These are phyloP conservation scores for Piscicola geometra DNA, from an alignment of 2,888 invertebrate genomes.

Conservation along the genomic window DNA sequence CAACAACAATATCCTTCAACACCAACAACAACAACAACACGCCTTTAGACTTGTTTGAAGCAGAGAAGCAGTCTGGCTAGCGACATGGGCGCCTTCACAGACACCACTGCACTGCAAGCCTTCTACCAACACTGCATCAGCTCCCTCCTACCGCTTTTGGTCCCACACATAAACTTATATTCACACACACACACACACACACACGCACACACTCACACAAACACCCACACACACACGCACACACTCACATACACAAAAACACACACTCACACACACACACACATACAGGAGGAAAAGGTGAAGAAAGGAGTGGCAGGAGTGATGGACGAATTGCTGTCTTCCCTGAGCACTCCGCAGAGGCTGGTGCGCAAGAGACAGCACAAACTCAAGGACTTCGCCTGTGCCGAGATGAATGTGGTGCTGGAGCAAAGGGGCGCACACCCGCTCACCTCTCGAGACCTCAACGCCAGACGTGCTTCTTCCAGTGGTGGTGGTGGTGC, in stretches of 20 bases:
- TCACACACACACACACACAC: constrained; percentile 17
- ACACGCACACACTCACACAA: constrained; percentile 13
- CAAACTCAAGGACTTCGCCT: constrained; percentile 2
- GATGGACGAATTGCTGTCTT: not conserved
- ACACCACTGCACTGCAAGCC: too few species aligned
- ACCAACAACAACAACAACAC: not conserved
- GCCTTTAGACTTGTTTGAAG: not conserved
- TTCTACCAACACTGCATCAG: too few species aligned
- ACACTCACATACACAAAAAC: constrained; percentile 27
- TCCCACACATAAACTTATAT: constrained; percentile 10
- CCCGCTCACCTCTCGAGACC: too few species aligned
- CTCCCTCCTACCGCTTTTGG: too few species aligned
- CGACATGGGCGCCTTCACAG: not conserved
- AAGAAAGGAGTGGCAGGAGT: not conserved
- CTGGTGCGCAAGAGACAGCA: constrained; percentile 7
- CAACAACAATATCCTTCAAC: too few species aligned
- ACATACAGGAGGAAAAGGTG: not conserved
- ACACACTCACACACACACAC: constrained; percentile 13
- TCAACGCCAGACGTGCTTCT: not conserved
- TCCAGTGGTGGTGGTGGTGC: not conserved
- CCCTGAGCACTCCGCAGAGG: not conserved
- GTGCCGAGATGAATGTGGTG: not conserved
- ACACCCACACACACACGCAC: constrained; percentile 10
- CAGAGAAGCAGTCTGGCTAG: not conserved
- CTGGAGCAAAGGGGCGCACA: too few species aligned